A percentile compares a stretch with the other conserved stretches of the same genome.
These are phyloP conservation scores for Phaedon cochleariae DNA, from an alignment of 2,888 invertebrate genomes.

Conservation along the genomic window DNA sequence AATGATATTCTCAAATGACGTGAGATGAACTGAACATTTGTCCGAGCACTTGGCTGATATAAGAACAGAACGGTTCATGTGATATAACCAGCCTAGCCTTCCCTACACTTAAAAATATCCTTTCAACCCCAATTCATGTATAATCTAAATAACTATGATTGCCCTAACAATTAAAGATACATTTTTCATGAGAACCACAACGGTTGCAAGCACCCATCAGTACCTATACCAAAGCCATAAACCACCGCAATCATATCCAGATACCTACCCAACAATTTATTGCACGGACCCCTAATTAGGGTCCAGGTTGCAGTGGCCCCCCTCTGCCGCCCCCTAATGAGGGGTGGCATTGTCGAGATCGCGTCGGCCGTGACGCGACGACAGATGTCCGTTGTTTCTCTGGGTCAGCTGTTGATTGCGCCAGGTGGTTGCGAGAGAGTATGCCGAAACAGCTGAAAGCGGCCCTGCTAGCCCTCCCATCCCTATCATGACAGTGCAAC, in stretches of 20 bases:
- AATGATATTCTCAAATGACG: no score
- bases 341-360: slow-evolving; percentile 42
- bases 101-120: no score
- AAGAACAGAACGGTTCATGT: no score
- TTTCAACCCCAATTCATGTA: no score
- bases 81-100: no score
- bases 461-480: slow-evolving; percentile 31
- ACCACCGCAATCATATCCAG: background rate
- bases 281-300: slow-evolving; percentile 7
- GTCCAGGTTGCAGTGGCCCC: slow-evolving; percentile 21
- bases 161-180: no score
- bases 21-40: no score
- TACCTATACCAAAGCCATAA: background rate
- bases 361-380: slow-evolving; percentile 42
- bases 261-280: background rate
- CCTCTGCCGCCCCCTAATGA: slow-evolving; percentile 18
- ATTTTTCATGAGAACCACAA: background rate
- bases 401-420: slow-evolving; percentile 49
- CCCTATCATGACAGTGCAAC: slow-evolving; percentile 47
- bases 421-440: slow-evolving; percentile 43
- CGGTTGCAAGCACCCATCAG: background rate
- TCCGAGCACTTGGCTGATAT: no score
- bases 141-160: no score
- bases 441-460: slow-evolving; percentile 44
- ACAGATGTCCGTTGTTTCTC: slow-evolving; percentile 47